Evolutionary conservation across 2,888 invertebrate genomes (phyloP).

Genomic region (Andrena praecox): DNA sequence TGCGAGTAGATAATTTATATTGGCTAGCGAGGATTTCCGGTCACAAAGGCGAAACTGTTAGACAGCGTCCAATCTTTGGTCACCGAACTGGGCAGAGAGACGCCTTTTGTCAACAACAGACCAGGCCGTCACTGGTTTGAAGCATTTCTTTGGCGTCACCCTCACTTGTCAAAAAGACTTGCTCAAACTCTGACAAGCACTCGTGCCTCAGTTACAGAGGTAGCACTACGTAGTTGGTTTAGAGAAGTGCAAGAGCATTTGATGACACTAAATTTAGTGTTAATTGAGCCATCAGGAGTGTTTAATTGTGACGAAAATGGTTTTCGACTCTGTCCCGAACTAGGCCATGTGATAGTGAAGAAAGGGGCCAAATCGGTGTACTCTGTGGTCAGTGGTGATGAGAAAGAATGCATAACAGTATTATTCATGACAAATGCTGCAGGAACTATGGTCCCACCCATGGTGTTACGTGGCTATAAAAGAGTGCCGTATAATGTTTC

Average conservation of each 20-base stretch:
- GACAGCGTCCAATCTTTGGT: not conserved
- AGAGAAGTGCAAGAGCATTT: not conserved
- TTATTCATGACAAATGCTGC: not conserved
- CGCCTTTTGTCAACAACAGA: not conserved
- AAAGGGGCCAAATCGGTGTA: not conserved
- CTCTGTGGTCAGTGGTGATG: not conserved
- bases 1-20: not conserved
- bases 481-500: not conserved
- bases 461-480: not conserved
- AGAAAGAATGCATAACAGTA: not conserved
- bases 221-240: too few species aligned
- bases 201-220: not conserved
- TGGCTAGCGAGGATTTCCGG: not conserved
- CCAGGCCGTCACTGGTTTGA: not conserved
- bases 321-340: not conserved
- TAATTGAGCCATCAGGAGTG: not conserved
- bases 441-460: not conserved
- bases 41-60: not conserved
- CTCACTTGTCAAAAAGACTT: not conserved
- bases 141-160: not conserved
- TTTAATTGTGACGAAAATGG: not conserved
- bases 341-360: not conserved
- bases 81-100: not conserved
- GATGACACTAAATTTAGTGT: not conserved
- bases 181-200: not conserved